Conservation (phyloP, 2,888 invertebrate genomes). For the Atethmia centrago region DNA sequence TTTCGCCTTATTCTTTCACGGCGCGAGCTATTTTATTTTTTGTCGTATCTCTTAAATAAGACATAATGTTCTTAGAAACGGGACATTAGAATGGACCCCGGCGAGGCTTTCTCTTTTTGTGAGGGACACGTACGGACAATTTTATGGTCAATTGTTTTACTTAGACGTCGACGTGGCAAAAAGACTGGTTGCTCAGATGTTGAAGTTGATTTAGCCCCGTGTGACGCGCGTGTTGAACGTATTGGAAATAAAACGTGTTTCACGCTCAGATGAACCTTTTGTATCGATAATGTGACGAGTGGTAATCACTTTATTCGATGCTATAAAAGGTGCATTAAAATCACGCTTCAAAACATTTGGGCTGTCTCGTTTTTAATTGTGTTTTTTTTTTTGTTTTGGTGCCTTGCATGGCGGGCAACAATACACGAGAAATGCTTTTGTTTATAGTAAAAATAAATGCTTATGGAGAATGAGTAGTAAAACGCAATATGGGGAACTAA, state of each 20-base stretch:
- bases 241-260: slow-evolving; percentile 74
- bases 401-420: background rate
- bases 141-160: slow-evolving; percentile 89
- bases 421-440: background rate
- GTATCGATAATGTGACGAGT: slow-evolving; percentile 69
- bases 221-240: slow-evolving; percentile 65
- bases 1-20: slow-evolving; percentile 86
- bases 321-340: slow-evolving; percentile 66
- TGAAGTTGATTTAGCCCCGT: slow-evolving; percentile 66
- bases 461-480: background rate
- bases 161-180: slow-evolving; percentile 82
- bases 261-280: slow-evolving; percentile 71
- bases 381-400: slow-evolving; percentile 21
- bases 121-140: slow-evolving; percentile 85
- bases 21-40: slow-evolving; percentile 84
- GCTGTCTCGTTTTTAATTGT: slow-evolving; percentile 38
- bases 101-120: slow-evolving; percentile 87
- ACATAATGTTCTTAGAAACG: slow-evolving; percentile 90
- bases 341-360: slow-evolving; percentile 55
- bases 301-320: slow-evolving; percentile 70
- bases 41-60: slow-evolving; percentile 89
- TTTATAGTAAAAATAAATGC: background rate
- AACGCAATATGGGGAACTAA: too few relatives aligned
- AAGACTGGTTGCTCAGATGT: slow-evolving; percentile 69
- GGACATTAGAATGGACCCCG: slow-evolving; percentile 85